Conservation (phyloP, 2,113 vertebrate genomes). For the Elgaria multicarinata region DNA sequence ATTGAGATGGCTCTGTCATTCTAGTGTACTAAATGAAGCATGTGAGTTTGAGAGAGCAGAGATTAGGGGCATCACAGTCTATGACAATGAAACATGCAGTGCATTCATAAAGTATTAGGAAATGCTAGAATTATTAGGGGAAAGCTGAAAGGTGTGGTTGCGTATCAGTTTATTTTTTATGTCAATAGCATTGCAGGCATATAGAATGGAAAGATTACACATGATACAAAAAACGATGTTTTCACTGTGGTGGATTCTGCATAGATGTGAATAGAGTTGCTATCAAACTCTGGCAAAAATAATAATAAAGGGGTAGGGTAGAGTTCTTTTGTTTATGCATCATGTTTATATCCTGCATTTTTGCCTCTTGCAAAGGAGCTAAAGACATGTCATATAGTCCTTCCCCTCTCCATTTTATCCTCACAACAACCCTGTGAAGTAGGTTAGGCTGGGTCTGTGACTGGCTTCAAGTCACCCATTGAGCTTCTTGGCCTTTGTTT, state of each 20-base stretch:
- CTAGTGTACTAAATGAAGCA: background rate
- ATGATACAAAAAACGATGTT: too few relatives aligned
- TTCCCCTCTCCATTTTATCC: too few relatives aligned
- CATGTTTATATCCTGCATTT: too few relatives aligned
- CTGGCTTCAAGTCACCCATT: background rate
- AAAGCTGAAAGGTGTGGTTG: background rate
- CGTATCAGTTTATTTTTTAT: background rate
- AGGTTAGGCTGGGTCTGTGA: too few relatives aligned
- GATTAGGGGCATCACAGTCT: background rate
- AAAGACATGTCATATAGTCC: too few relatives aligned
- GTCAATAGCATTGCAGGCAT: too few relatives aligned
- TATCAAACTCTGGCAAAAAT: background rate
- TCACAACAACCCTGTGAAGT: too few relatives aligned
- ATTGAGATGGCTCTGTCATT: background rate
- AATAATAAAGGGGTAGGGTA: too few relatives aligned
- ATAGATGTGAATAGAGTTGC: background rate
- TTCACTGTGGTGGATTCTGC: background rate
- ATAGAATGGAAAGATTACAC: too few relatives aligned
- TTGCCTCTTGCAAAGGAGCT: too few relatives aligned
- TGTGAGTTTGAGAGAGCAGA: constrained; percentile 8
- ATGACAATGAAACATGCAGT: background rate
- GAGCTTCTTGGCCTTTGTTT: background rate
- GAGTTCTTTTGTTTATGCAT: too few relatives aligned
- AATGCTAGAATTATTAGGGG: background rate
- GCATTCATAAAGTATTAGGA: background rate